Conservation (phyloP, 2,113 vertebrate species). For the Heloderma charlesbogerti region DNA sequence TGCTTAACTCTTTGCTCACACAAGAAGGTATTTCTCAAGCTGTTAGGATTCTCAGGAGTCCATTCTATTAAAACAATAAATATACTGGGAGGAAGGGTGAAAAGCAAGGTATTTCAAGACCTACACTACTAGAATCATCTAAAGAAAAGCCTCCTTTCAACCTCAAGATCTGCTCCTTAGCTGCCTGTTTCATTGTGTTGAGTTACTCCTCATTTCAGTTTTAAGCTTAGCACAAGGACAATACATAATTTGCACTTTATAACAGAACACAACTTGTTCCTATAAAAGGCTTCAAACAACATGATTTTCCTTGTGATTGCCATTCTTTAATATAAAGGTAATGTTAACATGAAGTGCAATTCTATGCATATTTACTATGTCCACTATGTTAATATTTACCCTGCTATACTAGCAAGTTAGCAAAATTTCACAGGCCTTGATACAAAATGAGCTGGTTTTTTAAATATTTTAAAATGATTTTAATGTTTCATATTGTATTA, state of each 20-base stretch:
- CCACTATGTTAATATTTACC: neutral
- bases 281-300: neutral
- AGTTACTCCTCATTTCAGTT: neutral
- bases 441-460: no score
- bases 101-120: neutral
- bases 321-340: neutral
- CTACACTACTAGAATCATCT: neutral
- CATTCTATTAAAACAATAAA: neutral
- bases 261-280: neutral
- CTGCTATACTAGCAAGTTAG: no score
- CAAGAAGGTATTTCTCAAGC: neutral
- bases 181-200: neutral
- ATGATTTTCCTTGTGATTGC: neutral
- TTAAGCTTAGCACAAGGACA: neutral
- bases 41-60: neutral
- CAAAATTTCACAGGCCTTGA: no score
- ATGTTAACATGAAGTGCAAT: neutral
- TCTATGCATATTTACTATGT: neutral
- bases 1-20: fast-evolving
- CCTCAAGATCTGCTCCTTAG: neutral
- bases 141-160: neutral
- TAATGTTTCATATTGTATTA: no score
- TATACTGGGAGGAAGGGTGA: neutral
- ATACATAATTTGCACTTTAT: neutral
- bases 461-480: no score